phyloP scores from a whole-genome alignment of 2,113 vertebrate genomes.

The Ameiurus melas region DNA sequence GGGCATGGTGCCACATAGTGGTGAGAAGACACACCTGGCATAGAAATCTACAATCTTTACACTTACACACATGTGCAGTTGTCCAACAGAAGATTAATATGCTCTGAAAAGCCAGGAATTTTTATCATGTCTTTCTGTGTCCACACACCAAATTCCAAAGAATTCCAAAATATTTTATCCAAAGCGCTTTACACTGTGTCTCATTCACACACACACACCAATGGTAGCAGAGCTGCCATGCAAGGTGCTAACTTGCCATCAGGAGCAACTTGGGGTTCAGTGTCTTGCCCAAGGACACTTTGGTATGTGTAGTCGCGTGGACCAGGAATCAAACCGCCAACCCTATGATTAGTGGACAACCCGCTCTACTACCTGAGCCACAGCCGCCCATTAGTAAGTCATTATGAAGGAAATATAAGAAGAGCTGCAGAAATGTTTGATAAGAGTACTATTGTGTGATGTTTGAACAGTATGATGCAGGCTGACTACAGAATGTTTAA shows the following conservation, averaged over 20 bases:
- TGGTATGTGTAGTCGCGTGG: no score
- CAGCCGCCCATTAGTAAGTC: neutral
- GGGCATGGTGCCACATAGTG: neutral
- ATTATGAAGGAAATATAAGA: neutral
- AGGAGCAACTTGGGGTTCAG: no score
- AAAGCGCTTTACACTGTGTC: no score
- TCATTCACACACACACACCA: no score
- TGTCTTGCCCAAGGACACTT: no score
- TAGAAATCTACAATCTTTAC: neutral
- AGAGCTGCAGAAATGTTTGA: neutral
- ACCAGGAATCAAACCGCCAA: no score
- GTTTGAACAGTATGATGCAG: neutral
- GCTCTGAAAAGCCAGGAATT: constrained; percentile 25
- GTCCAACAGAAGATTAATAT: constrained; percentile 5
- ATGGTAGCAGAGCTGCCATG: no score
- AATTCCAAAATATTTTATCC: no score
- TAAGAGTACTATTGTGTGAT: neutral
- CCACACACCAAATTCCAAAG: constrained; percentile 23
- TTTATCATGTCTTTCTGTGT: constrained; percentile 9
- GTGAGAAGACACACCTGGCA: constrained; percentile 15
- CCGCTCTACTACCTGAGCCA: no score
- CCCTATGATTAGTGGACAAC: no score
- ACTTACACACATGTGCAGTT: constrained; percentile 1
- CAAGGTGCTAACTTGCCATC: no score
- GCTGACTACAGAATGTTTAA: neutral